These are phyloP conservation scores for Choreutis nemorana DNA, from an alignment of 2,888 invertebrate species.

Conservation along the genomic window DNA sequence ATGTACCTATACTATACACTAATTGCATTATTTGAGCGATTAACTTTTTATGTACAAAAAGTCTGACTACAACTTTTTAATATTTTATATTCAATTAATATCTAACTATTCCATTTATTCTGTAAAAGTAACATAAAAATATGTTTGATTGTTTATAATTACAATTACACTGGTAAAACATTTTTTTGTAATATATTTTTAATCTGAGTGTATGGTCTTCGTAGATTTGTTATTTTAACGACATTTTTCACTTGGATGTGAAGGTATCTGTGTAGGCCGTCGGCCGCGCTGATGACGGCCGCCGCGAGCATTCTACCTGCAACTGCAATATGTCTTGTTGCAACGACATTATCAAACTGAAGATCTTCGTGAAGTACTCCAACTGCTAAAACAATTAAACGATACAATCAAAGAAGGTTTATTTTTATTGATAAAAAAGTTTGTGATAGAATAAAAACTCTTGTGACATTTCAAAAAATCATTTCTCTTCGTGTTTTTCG, in stretches of 20 bases:
- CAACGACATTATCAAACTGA: conserved; percentile 51
- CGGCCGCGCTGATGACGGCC: conserved; percentile 15
- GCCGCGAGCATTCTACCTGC: conserved; percentile 30
- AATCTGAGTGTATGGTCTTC: too few relatives aligned
- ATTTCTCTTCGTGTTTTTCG: too few relatives aligned
- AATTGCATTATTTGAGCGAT: neutral
- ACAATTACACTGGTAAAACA: neutral
- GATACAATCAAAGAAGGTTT: too few relatives aligned
- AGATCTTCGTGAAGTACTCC: conserved; percentile 54
- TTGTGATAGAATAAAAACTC: neutral
- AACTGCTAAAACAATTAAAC: conserved; percentile 37
- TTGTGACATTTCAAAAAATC: neutral
- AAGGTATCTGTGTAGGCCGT: conserved; percentile 29
- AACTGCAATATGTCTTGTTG: conserved; percentile 53
- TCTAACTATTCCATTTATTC: neutral
- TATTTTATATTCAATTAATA: neutral
- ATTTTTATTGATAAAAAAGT: neutral
- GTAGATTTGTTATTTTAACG: conserved; percentile 52
- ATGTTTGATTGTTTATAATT: neutral
- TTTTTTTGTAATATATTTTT: neutral
- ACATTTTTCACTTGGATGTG: conserved; percentile 44
- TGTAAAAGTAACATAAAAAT: neutral
- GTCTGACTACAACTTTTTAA: neutral
- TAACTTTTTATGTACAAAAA: neutral
- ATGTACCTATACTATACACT: too few relatives aligned